Evolutionary conservation across 2,888 invertebrate genomes (phyloP), one percentile per base, ranked within the genome.

Genomic region (Dendrolimus houi): DNA sequence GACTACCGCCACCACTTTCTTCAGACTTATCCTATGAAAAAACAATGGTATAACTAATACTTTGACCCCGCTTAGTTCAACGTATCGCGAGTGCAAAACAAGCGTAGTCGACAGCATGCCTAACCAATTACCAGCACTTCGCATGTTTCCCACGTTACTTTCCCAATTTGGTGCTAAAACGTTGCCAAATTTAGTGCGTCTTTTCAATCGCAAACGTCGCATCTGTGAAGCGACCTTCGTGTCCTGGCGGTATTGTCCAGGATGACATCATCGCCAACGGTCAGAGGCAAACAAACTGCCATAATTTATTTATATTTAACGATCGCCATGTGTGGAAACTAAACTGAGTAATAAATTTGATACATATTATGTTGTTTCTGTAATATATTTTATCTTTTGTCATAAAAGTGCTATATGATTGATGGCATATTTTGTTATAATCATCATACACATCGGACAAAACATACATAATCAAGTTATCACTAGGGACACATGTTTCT

Each of bases 221-320:
- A 47, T 47, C 47, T 12, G 47, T 9, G 0, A 9, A 47, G 12
- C 12, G 47, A 70, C 72, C 71, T 66, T 64, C 64, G 58, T 64
- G 65, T 71, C 70, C 69, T 70, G 68, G 63, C 58, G 61, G 63
- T 64, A 65, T 61, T 59, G 55, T 56, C 55, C 60, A 60, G 57
- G 59, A 62, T 75, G 78, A 78, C 71, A 72, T 78, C 79, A 78
- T 63, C 68, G 59, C 58, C 59, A 55, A 60, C 57, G 58, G 62
- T 59, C 58, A 60, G 47, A 55, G 58, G 56, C 63, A 63, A 62
- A 59, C 62, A 62, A 59, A 59, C 61, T 60, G 62, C 61, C 67
- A 65, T 57, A 59, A 66, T 66, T 63, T 69, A 67, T 73, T 73
- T 70, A 66, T 61, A 59, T 61, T 61, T 55, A 55, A 54, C 54